Base-by-base conservation (phyloP, 2,888 invertebrate genomes). In the Plagodis pulveraria region DNA sequence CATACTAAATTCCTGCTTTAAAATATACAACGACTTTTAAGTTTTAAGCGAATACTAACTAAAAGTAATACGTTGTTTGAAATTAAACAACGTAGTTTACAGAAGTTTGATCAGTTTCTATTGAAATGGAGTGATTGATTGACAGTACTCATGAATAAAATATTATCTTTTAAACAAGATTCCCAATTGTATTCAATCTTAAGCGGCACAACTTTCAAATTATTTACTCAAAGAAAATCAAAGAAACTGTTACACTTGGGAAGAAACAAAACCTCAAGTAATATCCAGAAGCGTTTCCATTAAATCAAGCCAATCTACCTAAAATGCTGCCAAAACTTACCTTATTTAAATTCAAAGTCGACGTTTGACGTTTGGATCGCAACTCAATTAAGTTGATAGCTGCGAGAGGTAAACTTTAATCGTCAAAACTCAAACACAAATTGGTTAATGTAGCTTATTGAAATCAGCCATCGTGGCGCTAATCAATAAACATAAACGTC, bases 401-500 rank as follows among this genome's bases (percentile, higher is more conserved):
- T 66, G 50, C 72, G 68, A 72, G 74, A 80, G 72, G 77, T 80
- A 77, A 87, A 89, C 83, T 87, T 85, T 78, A 78, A 78, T 79
- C 71, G 73, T 76, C 80, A 77, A 74, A 86, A 83, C 78, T 84
- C 76, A 71, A 78, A 84, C 83, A 74, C 83, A 84, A 89, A 90
- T 90, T 89, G 89, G 84, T 84, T 89, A 90, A 91, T 90, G 89
- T 87, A 84, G 84, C 87, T 82, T 78, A 87, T 87, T 89, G 87
- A 84, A 86, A 84, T 80, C 86, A 78, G 80, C 80, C 82, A 73
- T 80, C 79, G 72, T 74, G 71, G 67, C 74, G 78, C 81, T 87
- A 87, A 89, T 90, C 91, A 88, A 91, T 91, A 89, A 85, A 85
- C 87, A 89, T 89, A 87, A 90, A 89, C 77, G 88, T 87, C 86